Conservation (phyloP, 2,797 vertebrate genomes). For the Lagothrix lagotricha region DNA sequence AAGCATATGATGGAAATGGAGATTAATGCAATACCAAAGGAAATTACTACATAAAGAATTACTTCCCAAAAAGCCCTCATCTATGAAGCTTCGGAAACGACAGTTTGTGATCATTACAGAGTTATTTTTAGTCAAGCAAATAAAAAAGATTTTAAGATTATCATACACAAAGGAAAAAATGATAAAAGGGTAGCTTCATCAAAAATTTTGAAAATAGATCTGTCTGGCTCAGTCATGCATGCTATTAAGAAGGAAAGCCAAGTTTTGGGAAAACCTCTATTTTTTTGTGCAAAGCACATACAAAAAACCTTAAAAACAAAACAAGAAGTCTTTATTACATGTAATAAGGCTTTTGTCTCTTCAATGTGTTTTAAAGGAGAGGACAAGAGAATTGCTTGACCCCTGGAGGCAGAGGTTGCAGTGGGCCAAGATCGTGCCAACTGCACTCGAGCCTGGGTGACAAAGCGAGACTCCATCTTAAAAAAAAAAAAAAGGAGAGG, state of each 20-base stretch:
- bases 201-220: background rate
- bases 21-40: background rate
- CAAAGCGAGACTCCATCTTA: too few relatives aligned
- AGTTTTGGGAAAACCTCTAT: background rate
- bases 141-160: background rate
- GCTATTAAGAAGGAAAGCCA: background rate
- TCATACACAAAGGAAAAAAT: background rate
- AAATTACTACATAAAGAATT: background rate
- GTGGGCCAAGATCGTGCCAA: too few relatives aligned
- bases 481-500: background rate
- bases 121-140: background rate
- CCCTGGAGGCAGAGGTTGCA: too few relatives aligned
- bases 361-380: background rate
- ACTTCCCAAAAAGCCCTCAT: background rate
- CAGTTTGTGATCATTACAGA: background rate
- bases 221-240: background rate
- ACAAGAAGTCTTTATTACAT: background rate
- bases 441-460: too few relatives aligned
- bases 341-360: background rate
- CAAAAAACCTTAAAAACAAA: background rate
- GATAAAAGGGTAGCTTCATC: background rate
- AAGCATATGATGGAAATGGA: background rate
- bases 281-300: background rate
- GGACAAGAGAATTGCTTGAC: too few relatives aligned
- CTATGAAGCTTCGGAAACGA: constrained; percentile 8